These are phyloP conservation scores for Danaus plexippus DNA, from an alignment of 1,140 invertebrate genomes.

Conservation along the genomic window DNA sequence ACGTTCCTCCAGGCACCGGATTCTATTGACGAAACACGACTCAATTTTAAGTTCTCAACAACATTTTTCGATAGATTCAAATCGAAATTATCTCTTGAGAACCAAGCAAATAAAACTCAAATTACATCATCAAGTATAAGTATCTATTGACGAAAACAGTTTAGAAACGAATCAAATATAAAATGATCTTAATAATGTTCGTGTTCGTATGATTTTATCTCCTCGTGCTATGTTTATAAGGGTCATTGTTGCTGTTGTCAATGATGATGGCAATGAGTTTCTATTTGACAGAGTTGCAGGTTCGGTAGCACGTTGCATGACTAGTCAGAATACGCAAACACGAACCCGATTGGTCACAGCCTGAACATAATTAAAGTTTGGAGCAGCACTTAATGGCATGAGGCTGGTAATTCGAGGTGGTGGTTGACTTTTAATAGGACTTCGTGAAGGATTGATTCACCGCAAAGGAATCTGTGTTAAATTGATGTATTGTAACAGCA, in stretches of 20 bases:
- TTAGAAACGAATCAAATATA: slow-evolving; percentile 47
- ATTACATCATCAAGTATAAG: slow-evolving; percentile 40
- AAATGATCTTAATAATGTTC: slow-evolving; percentile 25
- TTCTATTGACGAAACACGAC: slow-evolving; percentile 48
- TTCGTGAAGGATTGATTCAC: slow-evolving; percentile 63
- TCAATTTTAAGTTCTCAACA: slow-evolving; percentile 52
- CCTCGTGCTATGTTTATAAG: slow-evolving; percentile 24
- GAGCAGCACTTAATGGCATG: slow-evolving; percentile 67
- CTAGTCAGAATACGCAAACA: slow-evolving; percentile 64
- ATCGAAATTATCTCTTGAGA: slow-evolving; percentile 38
- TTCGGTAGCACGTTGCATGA: slow-evolving; percentile 69
- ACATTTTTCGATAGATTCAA: slow-evolving; percentile 30
- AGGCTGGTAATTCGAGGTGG: slow-evolving; percentile 67
- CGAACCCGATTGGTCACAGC: slow-evolving; percentile 69
- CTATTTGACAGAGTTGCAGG: slow-evolving; percentile 42
- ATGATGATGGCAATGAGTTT: slow-evolving; percentile 24
- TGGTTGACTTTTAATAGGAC: slow-evolving; percentile 69
- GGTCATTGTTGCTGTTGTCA: slow-evolving; percentile 25
- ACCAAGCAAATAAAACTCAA: slow-evolving; percentile 48
- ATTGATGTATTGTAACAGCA: slow-evolving; percentile 37
- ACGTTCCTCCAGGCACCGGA: slow-evolving; percentile 60
- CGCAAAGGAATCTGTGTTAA: slow-evolving; percentile 56
- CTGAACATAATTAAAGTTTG: slow-evolving; percentile 71
- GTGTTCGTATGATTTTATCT: slow-evolving; percentile 32
- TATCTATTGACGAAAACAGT: slow-evolving; percentile 38